A percentile compares a stretch with the other conserved stretches of the same genome.
phyloP scores from a whole-genome alignment of 2,113 vertebrate genomes.

The Oreochromis niloticus region DNA sequence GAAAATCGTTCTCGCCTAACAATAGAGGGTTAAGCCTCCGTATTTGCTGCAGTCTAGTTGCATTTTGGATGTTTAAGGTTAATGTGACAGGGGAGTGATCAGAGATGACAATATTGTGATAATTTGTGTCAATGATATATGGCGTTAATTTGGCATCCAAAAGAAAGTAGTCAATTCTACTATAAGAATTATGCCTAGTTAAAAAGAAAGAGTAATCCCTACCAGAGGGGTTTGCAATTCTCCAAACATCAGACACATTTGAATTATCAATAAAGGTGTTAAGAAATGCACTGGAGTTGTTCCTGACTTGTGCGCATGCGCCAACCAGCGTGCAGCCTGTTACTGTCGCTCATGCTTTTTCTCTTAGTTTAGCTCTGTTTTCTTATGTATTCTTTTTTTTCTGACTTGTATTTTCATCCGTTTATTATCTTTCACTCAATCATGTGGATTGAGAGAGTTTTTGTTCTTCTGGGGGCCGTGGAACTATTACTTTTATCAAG shows the following conservation, averaged over 20 bases:
- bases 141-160: neutral
- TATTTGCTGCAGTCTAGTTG: neutral
- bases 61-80: neutral
- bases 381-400: too few species aligned
- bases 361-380: too few species aligned
- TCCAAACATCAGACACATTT: neutral
- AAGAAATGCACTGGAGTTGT: neutral
- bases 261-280: neutral
- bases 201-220: neutral
- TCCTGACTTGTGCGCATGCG: neutral
- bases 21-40: neutral
- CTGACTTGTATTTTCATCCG: too few species aligned
- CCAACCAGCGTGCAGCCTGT: too few species aligned
- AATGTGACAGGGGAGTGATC: accelerated
- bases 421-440: too few species aligned
- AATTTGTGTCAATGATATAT: neutral
- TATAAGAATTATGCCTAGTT: neutral
- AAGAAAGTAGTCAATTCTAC: neutral
- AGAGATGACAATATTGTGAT: neutral
- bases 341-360: too few species aligned
- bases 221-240: neutral
- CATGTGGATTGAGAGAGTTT: too few species aligned
- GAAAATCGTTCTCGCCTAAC: neutral
- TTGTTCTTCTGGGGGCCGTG: too few species aligned
- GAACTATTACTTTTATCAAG: too few species aligned